Evolutionary conservation across 2,797 vertebrate species (phyloP), one percentile per base, ranked within the genome.

Genomic region (Trachurus trachurus): DNA sequence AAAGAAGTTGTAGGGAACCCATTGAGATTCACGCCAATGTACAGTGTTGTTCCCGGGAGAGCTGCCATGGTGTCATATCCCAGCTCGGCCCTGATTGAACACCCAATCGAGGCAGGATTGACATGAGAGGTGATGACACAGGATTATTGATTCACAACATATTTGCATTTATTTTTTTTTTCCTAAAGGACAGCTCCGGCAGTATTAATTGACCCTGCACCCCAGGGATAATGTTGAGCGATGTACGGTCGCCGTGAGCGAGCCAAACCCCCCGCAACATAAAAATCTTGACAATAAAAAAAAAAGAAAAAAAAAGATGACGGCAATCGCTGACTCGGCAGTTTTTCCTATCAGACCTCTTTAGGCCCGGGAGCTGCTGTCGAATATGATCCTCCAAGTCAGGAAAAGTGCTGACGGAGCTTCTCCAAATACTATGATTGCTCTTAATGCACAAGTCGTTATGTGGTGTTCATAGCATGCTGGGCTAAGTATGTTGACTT

Each of bases 151-250:
- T 93, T 86, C 83, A 60, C 54, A 71, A 78, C 87, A 89, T 76
- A 91, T 93, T 91, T 93, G 90, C 91, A 94, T 94, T 34, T 34
- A 4, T 6, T 34, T 34, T 94, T 34, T 34, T 34, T 6, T 34
- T 34, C 66, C 81, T 76, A 90, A 89, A 92, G 88, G 89, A 93
- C 91, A 83, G 74, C 73, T 72, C 78, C 77, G 2, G 74, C 69
- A 66, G 58, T 87, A 94, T 94, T 63, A 90, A 93, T 94, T 93
- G 93, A 94, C 92, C 91, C 86, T 16, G 66, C 58, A 60, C 81
- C 83, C 66, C 63, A 16, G 64, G 77, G 81, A 85, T 87, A 87
- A 92, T 89, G 86, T 86, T 91, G 89, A 92, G 83, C 65, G 84
- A 79, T 85, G 89, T 90, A 81, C 85, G 86, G 87, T 85, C 80